phyloP scores from a whole-genome alignment of 1,140 invertebrate species.

The Lycorma delicatula region DNA sequence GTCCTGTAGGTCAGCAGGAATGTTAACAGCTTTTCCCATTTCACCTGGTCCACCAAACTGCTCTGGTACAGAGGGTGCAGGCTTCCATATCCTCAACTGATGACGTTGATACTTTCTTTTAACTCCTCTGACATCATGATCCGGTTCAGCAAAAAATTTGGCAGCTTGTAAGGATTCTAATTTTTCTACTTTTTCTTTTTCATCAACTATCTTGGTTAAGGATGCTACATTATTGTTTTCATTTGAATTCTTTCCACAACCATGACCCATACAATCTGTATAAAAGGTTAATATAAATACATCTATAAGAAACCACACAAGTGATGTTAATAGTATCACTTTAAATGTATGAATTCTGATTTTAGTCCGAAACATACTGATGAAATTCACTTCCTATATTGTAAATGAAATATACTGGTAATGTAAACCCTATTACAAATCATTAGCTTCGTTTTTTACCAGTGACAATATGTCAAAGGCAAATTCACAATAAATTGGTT shows the following conservation, averaged over 20 bases:
- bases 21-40: conserved; percentile 78
- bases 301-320: conserved; percentile 92
- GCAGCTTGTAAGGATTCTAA: no score
- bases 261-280: conserved; percentile 74
- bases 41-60: conserved; percentile 69
- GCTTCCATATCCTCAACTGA: conserved; percentile 60
- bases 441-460: no score
- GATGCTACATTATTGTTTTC: background rate
- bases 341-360: conserved; percentile 88
- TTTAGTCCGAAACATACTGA: conserved; percentile 80
- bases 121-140: no score
- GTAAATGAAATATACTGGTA: no score
- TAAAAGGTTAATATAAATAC: conserved; percentile 87
- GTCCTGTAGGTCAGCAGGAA: conserved; percentile 72
- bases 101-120: conserved; percentile 39
- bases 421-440: no score
- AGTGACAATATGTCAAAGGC: no score
- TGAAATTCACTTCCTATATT: no score
- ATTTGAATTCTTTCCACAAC: conserved; percentile 51
- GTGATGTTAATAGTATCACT: conserved; percentile 85
- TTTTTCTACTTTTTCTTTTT: conserved; percentile 4
- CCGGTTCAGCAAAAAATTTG: no score
- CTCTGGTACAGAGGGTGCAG: conserved; percentile 57
- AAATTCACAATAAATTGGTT: no score
- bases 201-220: background rate